Base-by-base conservation (phyloP, 2,888 invertebrate genomes). In the Ferdinandea cuprea region DNA sequence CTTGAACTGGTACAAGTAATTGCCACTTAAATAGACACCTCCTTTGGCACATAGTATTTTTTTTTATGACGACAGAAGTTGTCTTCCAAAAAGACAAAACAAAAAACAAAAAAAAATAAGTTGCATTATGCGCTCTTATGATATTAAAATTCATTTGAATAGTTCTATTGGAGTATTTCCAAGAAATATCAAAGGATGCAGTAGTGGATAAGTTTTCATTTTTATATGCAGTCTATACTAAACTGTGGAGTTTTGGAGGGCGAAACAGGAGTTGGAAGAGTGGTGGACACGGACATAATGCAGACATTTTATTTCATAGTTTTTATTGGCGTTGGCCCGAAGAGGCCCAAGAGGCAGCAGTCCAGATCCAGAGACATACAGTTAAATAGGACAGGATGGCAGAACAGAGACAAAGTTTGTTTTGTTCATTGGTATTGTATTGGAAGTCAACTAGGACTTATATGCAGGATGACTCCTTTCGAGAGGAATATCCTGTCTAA, bases 91-190 rank as follows among this genome's bases (percentile, higher is more conserved):
- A 63, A 44, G n/a, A 9, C 9, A 42, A 69, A 25, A 58, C 15
- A 35, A 32, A 52, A 44, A 65, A n/a, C 35, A 42, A 52, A 42
- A 37, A 15, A 59, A 74, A 56, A 72, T 72, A 77, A 72, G 68
- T 68, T 66, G 78, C 78, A 78, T 83, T 73, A 83, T 78, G 83
- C 42, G n/a, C 78, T 68, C 68, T 63, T 77, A 63, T 63, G 72
- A 83, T 84, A 79, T 84, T 84, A 79, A 84, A 84, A 84, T 81
- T 84, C 79, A 84, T 84, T 84, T 84, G 79, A 84, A 74, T 78
- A 74, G 79, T 84, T 71, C 46, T 65, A 44, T 74, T 84, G 84
- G 84, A 84, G 44, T 3, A 40, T 21, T 32, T 79, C 84, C 84
- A 84, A 84, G 79, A 79, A 59, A 74, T 69, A 73, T 78, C 83